Percentiles rank a stretch among this genome's conserved stretches.
phyloP scores from a whole-genome alignment of 2,888 invertebrate species.

The Dolomedes plantarius region DNA sequence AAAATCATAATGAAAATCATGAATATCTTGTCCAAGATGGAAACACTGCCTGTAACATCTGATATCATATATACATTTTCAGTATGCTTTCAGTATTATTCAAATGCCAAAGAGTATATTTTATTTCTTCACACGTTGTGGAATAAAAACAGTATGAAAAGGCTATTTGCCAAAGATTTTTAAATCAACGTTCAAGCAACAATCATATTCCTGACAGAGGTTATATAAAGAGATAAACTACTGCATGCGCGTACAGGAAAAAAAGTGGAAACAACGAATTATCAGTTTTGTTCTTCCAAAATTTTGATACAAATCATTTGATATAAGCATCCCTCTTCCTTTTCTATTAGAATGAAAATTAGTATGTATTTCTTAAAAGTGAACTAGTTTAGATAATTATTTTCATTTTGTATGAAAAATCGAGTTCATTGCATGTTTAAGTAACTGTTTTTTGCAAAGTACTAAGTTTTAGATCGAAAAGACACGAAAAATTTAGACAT shows the following conservation, averaged over 20 bases:
- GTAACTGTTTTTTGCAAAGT: too few relatives aligned
- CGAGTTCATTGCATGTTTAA: too few relatives aligned
- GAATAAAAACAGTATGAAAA: background rate
- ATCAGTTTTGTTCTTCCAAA: background rate
- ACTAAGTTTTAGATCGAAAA: too few relatives aligned
- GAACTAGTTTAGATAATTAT: too few relatives aligned
- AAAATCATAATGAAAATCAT: background rate
- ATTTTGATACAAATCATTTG: background rate
- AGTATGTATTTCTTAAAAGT: too few relatives aligned
- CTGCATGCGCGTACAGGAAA: too few relatives aligned
- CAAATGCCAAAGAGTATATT: background rate
- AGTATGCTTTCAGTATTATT: background rate
- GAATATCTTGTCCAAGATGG: background rate
- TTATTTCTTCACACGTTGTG: background rate
- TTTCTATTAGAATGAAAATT: too few relatives aligned
- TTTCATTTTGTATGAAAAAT: too few relatives aligned
- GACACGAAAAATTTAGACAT: too few relatives aligned
- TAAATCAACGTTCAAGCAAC: background rate
- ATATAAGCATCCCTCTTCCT: background rate
- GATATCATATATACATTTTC: background rate
- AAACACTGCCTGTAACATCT: conserved; percentile 4
- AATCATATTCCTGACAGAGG: background rate
- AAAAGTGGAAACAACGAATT: background rate
- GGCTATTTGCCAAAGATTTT: background rate
- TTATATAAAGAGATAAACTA: background rate